These are phyloP conservation scores for Jordanella pulchra DNA, from an alignment of 2,797 vertebrate genomes.

Conservation along the genomic window DNA sequence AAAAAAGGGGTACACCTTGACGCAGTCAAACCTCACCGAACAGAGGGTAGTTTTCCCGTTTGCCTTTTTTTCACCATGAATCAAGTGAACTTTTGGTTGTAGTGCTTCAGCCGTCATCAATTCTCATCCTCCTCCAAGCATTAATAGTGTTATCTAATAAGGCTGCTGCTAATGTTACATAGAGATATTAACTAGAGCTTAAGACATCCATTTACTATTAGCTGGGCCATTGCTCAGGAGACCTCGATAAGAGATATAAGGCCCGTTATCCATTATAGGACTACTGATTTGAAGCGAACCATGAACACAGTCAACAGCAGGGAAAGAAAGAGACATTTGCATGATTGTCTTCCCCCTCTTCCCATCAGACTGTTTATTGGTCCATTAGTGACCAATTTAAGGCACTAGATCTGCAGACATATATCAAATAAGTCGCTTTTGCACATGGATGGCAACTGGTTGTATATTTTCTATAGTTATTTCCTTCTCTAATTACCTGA, in stretches of 20 bases:
- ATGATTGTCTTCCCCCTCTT: constrained; percentile 51
- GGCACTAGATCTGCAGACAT: constrained; percentile 44
- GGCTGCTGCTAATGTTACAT: constrained; percentile 43
- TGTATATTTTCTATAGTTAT: constrained; percentile 11
- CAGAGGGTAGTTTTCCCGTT: constrained; percentile 40
- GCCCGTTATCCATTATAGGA: constrained; percentile 53
- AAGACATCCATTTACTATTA: constrained; percentile 53
- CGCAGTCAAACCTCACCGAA: constrained; percentile 61
- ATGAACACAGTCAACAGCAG: constrained; percentile 41
- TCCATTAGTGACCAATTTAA: constrained; percentile 71
- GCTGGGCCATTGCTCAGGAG: constrained; percentile 54
- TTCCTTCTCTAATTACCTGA: constrained; percentile 17
- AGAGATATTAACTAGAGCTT: constrained; percentile 54
- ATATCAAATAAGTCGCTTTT: constrained; percentile 52
- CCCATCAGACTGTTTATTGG: constrained; percentile 63
- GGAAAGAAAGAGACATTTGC: constrained; percentile 51
- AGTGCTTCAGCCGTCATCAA: constrained; percentile 34
- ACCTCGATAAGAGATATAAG: constrained; percentile 47
- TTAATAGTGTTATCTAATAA: constrained; percentile 52
- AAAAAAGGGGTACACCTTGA: constrained; percentile 48
- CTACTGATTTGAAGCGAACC: constrained; percentile 50
- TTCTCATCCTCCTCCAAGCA: constrained; percentile 35
- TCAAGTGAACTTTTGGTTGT: constrained; percentile 50
- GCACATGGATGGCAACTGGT: constrained; percentile 8
- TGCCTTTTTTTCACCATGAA: constrained; percentile 46